A percentile compares a stretch with the other conserved stretches of the same genome.
phyloP scores from a whole-genome alignment of 2,113 vertebrate species.

The Accipiter virgatus region DNA sequence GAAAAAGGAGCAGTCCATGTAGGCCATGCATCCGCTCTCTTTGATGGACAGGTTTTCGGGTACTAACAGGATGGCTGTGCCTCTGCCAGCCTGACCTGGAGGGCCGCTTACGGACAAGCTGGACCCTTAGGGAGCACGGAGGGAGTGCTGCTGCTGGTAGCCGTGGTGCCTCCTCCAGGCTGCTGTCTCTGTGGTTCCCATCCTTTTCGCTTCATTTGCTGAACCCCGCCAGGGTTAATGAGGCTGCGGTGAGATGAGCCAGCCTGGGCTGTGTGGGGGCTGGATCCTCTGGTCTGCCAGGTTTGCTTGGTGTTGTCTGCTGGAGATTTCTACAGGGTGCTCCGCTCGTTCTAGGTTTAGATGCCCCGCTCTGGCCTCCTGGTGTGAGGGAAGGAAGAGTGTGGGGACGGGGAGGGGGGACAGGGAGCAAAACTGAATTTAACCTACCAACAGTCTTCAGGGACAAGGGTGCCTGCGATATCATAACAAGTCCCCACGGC shows the following conservation, averaged over 20 bases:
- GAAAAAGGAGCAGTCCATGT: neutral
- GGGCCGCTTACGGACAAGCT: neutral
- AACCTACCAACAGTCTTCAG: neutral
- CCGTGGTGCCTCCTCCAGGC: neutral
- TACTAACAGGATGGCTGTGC: neutral
- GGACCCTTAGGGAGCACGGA: neutral
- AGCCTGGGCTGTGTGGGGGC: neutral
- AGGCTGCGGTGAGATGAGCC: neutral
- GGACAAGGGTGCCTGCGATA: neutral
- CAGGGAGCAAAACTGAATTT: neutral
- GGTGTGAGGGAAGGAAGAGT: neutral
- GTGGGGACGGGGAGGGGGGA: neutral
- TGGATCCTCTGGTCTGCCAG: neutral
- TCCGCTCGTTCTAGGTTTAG: neutral
- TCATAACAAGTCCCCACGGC: neutral
- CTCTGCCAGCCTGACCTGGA: neutral
- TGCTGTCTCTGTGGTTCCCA: fast-evolving
- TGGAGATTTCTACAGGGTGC: neutral
- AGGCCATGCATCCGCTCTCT: fast-evolving
- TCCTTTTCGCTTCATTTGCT: fast-evolving
- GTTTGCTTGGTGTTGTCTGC: neutral
- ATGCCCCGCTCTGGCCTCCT: neutral
- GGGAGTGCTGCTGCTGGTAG: neutral
- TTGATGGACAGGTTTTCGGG: neutral
- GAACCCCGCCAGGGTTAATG: fast-evolving